A percentile compares a stretch with the other conserved stretches of the same genome.
These are phyloP conservation scores for Mythimna pallens DNA, from an alignment of 2,888 invertebrate genomes.

Conservation along the genomic window DNA sequence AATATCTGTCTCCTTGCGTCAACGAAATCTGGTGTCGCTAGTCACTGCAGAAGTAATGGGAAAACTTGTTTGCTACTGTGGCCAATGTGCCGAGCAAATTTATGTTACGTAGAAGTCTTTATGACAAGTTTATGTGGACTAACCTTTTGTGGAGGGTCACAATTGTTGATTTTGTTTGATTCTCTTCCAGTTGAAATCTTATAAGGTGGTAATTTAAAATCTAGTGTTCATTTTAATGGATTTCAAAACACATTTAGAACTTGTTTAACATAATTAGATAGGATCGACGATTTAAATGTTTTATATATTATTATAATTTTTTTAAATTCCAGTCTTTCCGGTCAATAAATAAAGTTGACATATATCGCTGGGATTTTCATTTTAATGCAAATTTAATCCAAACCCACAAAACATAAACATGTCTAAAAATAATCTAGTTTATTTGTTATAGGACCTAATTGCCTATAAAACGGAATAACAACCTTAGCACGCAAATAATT, in stretches of 20 bases:
- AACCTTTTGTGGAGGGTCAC: constrained; percentile 60
- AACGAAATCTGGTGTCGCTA: constrained; percentile 65
- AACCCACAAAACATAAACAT: background rate
- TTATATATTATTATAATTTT: background rate
- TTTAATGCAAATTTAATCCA: background rate
- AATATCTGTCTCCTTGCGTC: constrained; percentile 57
- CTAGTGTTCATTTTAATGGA: constrained; percentile 21
- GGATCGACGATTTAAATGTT: constrained; percentile 6
- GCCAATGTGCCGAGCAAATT: constrained; percentile 65
- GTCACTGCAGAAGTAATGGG: constrained; percentile 78
- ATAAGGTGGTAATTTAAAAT: constrained; percentile 35
- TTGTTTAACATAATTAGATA: constrained; percentile 33
- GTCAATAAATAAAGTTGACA: constrained; percentile 2
- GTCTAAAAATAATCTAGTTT: background rate
- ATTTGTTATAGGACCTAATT: background rate
- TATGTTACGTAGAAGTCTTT: constrained; percentile 64
- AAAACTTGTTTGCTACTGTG: constrained; percentile 80
- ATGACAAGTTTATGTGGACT: constrained; percentile 66
- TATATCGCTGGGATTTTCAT: background rate
- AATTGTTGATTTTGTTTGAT: constrained; percentile 57
- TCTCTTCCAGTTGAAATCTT: constrained; percentile 23
- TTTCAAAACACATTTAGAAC: constrained; percentile 36
- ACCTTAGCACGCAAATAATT: constrained; percentile 6
- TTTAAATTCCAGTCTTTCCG: constrained; percentile 11
- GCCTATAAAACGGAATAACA: constrained; percentile 1